Evolutionary conservation across 2,888 invertebrate species (phyloP), one percentile per base, ranked within the genome.

Genomic region (Harmothoe impar): DNA sequence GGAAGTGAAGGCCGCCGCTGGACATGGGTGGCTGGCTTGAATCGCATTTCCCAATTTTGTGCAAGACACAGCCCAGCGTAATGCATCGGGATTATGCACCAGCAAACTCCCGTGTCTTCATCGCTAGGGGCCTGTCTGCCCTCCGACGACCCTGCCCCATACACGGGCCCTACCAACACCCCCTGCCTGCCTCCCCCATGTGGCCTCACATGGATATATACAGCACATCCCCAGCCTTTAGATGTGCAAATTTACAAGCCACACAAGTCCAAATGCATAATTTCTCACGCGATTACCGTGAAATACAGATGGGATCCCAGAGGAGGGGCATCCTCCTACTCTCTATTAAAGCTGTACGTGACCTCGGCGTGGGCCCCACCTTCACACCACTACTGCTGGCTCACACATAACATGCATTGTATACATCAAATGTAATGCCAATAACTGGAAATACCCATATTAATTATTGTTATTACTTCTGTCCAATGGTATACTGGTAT

Each of bases 221-320:
- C 25, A 72, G 62, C 62, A 62, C 62, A n/a, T n/a, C 62, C 62
- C 25, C 62, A 20, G 20, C 29, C 72, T 72, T 72, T 29, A 72
- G 72, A 72, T 72, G 72, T 72, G 72, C 72, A 72, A 72, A 72
- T 72, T 29, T 72, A n/a, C 72, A 72, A 72, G 29, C 72, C 72
- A 72, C 72, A 72, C 72, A 72, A 72, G 29, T 29, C 72, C 72
- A 20, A 72, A 72, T 72, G 72, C 72, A 72, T 72, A 72, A 72
- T 72, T n/a, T 29, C 72, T 72, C 72, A 72, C 72, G 72, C 72
- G 72, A 72, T 29, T 72, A 72, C 29, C 25, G 72, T 72, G 31
- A 72, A 72, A 72, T 29, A 29, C 31, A 15, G 25, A 29, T 25
- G 15, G 72, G 29, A 29, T n/a, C 29, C 72, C 72, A 15, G 72